These are phyloP conservation scores for Misgurnus mizolepis DNA, from an alignment of 2,113 vertebrate species.

Conservation along the genomic window DNA sequence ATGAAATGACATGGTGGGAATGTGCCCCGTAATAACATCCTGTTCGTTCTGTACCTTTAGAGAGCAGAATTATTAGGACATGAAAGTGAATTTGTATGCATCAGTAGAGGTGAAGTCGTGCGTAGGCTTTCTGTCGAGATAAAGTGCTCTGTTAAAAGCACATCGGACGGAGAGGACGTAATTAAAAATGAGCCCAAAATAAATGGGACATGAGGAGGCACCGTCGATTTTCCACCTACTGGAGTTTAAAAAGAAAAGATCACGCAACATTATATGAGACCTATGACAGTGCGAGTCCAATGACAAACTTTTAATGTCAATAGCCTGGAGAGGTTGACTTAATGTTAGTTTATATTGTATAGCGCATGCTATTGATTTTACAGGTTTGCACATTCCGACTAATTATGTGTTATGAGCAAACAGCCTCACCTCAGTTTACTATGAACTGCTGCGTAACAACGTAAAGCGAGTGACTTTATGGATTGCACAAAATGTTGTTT, in stretches of 20 bases:
- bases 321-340: not conserved
- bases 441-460: not conserved
- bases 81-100: conserved; percentile 54
- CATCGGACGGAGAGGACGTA: not conserved
- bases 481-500: not conserved
- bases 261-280: not conserved
- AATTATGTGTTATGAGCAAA: not conserved
- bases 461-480: not conserved
- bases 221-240: not conserved
- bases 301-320: not conserved
- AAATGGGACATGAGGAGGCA: conserved; percentile 12
- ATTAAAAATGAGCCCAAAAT: conserved; percentile 36
- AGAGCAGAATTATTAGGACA: conserved; percentile 52
- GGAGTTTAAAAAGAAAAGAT: not conserved
- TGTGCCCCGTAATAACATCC: conserved; percentile 21
- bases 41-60: conserved; percentile 4
- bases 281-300: not conserved
- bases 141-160: conserved; percentile 30
- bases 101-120: conserved; percentile 46
- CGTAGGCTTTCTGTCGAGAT: conserved; percentile 9
- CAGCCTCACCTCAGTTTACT: not conserved
- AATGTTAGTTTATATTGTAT: not conserved
- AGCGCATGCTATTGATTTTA: not conserved
- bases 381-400: not conserved
- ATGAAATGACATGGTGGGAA: not conserved